Percentiles rank a stretch among this genome's conserved stretches.
Evolutionary conservation across 1,140 invertebrate genomes (phyloP).

Genomic region (Micrasema minimum): DNA sequence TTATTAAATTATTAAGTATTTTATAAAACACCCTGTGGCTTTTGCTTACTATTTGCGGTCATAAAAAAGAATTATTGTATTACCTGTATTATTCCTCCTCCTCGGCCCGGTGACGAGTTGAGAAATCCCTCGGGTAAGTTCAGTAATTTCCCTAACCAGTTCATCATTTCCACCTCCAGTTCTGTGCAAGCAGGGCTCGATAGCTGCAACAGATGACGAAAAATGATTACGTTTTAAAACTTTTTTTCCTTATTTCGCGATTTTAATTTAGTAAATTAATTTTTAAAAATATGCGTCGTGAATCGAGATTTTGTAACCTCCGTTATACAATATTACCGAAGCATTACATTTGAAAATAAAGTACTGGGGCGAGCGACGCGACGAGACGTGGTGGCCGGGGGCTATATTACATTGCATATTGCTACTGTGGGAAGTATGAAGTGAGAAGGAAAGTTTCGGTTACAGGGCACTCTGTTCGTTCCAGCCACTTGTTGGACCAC

Average conservation of each 20-base stretch:
- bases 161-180: conserved; percentile 92
- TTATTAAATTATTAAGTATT: too few species aligned
- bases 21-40: too few species aligned
- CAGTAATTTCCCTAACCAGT: conserved; percentile 93
- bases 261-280: too few species aligned
- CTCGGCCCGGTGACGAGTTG: conserved; percentile 77
- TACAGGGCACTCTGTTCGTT: background rate
- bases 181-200: conserved; percentile 95
- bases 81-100: conserved; percentile 92
- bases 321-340: conserved; percentile 14
- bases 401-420: background rate
- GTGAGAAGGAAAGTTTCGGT: conserved; percentile 31
- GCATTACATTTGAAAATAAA: conserved; percentile 21
- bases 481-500: too few species aligned
- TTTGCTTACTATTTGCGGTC: too few species aligned
- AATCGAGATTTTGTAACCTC: conserved; percentile 7
- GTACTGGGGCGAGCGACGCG: conserved; percentile 8
- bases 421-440: background rate
- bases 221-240: background rate
- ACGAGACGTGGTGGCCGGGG: conserved; percentile 17
- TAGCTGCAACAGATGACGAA: conserved; percentile 68
- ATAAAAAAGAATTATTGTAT: too few species aligned
- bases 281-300: background rate
- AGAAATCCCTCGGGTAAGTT: conserved; percentile 87
- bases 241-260: too few species aligned